Conservation (phyloP, 2,113 vertebrate genomes). For the Choloepus hoffmanni region DNA sequence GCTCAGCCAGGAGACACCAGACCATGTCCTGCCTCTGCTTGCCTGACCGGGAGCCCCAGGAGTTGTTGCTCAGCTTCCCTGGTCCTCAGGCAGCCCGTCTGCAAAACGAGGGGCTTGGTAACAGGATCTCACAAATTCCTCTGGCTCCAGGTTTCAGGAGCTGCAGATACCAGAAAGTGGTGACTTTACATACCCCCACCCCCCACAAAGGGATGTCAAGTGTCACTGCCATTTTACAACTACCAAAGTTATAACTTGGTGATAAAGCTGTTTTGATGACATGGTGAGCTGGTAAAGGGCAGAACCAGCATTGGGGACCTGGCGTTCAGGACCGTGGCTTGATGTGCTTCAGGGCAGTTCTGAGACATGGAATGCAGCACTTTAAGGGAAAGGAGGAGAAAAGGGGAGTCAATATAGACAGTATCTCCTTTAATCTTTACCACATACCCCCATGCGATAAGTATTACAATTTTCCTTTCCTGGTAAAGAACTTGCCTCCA, state of each 20-base stretch:
- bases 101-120: not conserved
- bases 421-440: not conserved
- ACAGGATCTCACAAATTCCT: not conserved
- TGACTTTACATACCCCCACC: not conserved
- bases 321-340: not conserved
- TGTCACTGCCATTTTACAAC: not conserved
- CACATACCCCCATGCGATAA: fast-evolving
- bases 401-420: fast-evolving
- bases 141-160: fast-evolving
- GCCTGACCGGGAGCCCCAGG: not conserved
- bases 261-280: not conserved
- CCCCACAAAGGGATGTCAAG: too few relatives aligned
- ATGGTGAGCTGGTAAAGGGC: not conserved
- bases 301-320: not conserved
- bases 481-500: not conserved
- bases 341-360: too few relatives aligned
- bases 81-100: not conserved
- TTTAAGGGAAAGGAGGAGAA: not conserved
- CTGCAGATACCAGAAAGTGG: fast-evolving
- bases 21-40: not conserved
- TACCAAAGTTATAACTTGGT: fast-evolving
- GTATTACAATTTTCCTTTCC: fast-evolving
- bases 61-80: not conserved
- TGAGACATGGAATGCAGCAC: not conserved
- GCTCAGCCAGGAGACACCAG: not conserved